phyloP scores from a whole-genome alignment of 2,113 vertebrate genomes.

The Brachyhypopomus gauderio region DNA sequence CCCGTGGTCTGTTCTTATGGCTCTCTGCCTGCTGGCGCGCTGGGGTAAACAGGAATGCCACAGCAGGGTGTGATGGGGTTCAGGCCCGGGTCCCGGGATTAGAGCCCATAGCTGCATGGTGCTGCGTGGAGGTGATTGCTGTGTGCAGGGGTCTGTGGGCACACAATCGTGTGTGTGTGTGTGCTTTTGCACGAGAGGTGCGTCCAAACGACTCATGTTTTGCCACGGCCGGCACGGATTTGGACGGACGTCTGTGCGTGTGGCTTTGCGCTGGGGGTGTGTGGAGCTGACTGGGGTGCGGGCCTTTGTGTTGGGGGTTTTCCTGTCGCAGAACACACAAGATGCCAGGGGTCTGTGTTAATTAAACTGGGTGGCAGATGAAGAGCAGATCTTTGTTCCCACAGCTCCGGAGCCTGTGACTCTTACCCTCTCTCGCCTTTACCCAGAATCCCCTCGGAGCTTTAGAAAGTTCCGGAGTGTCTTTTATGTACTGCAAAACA shows the following conservation, averaged over 20 bases:
- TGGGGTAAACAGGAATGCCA: slow-evolving; percentile 56
- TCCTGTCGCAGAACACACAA: slow-evolving; percentile 19
- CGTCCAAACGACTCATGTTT: slow-evolving; percentile 17
- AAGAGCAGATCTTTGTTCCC: slow-evolving; percentile 63
- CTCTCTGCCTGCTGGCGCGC: slow-evolving; percentile 58
- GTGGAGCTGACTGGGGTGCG: slow-evolving; percentile 13
- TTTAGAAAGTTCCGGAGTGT: slow-evolving; percentile 35
- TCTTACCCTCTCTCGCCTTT: slow-evolving; percentile 41
- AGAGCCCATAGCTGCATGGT: slow-evolving; percentile 31
- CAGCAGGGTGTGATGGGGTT: slow-evolving; percentile 37
- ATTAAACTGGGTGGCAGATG: slow-evolving; percentile 67
- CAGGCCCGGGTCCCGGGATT: slow-evolving; percentile 36
- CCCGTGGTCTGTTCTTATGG: slow-evolving; percentile 51
- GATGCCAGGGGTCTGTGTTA: slow-evolving; percentile 49
- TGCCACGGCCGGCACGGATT: not conserved
- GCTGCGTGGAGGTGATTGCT: slow-evolving; percentile 13
- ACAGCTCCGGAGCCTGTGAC: slow-evolving; percentile 46
- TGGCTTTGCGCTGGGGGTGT: not conserved
- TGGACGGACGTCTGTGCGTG: not conserved
- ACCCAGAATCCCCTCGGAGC: slow-evolving; percentile 36
- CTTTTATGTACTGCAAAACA: slow-evolving; percentile 46
- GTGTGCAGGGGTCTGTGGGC: slow-evolving; percentile 17
- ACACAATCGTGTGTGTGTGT: slow-evolving; percentile 5
- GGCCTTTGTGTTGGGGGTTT: slow-evolving; percentile 25
- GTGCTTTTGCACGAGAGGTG: slow-evolving; percentile 1